Evolutionary conservation across 2,888 invertebrate genomes (phyloP), one percentile per base, ranked within the genome.

Genomic region (Philonicus albiceps): DNA sequence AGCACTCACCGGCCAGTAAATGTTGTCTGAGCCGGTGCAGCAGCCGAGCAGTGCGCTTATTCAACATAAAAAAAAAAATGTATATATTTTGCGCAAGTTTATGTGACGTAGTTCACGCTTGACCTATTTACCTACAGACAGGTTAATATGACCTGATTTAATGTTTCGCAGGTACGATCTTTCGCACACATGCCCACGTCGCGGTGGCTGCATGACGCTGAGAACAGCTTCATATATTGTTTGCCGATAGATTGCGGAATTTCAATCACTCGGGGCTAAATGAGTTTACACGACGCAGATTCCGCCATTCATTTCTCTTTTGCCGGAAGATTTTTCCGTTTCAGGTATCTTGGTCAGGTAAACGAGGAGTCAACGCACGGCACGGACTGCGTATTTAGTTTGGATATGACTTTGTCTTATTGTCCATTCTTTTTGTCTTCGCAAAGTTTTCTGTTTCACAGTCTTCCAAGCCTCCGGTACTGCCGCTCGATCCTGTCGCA

Each of bases 81-180:
- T 88, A 84, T 43, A 73, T 73, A 40, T 84, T n/a, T 84, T 84
- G 84, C 73, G 84, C 49, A 89, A 89, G 88, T 88, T 87, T 85
- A 88, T 86, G 88, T 89, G 88, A 89, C 88, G 88, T 89, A 88
- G 87, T 89, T 88, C 89, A 89, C 89, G 89, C 88, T 88, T 89
- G 89, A 89, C 89, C 89, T 73, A 89, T 89, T 89, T 89, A 88
- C 88, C 88, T 87, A 88, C 85, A 89, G 89, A 85, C 89, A 89
- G 88, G 89, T 89, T 89, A 86, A 87, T 88, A 86, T 88, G 88
- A 89, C 89, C 89, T 86, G 88, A 88, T 89, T 89, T 78, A 37
- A 75, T 64, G 37, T 30, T 64, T 31, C n/a, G 53, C 78, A 40
- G n/a, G 76, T 78, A 76, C 19, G 27, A 43, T 72, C 73, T 43